Evolutionary conservation across 1,140 invertebrate genomes (phyloP), one percentile per base, ranked within the genome.

Genomic region (Pogonus chalceus): DNA sequence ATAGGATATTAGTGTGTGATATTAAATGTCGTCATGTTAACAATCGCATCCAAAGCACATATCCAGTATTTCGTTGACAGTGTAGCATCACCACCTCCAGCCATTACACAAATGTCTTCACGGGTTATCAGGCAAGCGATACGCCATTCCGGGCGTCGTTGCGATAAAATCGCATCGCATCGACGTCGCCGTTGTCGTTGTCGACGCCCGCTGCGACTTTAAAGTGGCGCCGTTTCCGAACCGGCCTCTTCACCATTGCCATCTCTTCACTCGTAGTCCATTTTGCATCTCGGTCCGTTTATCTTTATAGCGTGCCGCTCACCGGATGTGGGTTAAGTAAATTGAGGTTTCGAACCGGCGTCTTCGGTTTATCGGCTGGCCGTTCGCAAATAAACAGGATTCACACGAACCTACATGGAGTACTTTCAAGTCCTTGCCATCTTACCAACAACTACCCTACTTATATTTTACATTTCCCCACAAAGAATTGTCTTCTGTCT

Each of bases 201-300:
- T n/a, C 37, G 9, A 18, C 9, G 7, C 9, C 37, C 18, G 9
- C 37, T 12, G 37, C 18, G 18, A 43, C 9, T 43, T 43, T 9
- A 43, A 43, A 43, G 37, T 43, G 37, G 37, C 37, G 18, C 18
- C 37, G 37, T 43, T 43, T 43, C 37, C 37, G 37, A 43, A 43
- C 37, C 18, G 9, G 37, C 37, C 37, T n/a, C n/a, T n/a, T n/a
- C n/a, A n/a, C n/a, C n/a, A n/a, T n/a, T n/a, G 37, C 18, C 37
- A 43, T 43, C 47, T 47, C 53, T 43, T 57, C 56, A 22, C 22
- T n/a, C 47, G 35, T 35, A 54, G 52, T 57, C 43, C 58, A 57
- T 59, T 59, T 59, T 59, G 58, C 58, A 57, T 59, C 55, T 55
- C 55, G 52, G 35, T 26, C 26, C 23, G 55, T 43, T 59, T 59